Conservation (phyloP, 2,797 vertebrate species). For the Melanotaenia boesemani region DNA sequence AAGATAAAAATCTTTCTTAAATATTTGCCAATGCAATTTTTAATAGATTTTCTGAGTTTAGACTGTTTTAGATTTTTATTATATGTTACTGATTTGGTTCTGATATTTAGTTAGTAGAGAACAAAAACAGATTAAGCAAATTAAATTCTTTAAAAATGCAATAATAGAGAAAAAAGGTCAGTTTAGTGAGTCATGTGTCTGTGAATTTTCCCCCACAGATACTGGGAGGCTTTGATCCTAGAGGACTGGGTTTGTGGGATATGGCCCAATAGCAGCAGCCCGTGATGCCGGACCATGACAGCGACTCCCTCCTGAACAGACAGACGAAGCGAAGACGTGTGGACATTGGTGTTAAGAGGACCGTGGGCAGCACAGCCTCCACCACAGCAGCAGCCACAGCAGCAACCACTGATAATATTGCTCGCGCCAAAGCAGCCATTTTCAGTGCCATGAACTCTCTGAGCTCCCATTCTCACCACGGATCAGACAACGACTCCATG, state of each 20-base stretch:
- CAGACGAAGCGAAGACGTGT: slow-evolving; percentile 99
- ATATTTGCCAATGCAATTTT: slow-evolving; percentile 16
- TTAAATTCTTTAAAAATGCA: slow-evolving; percentile 3
- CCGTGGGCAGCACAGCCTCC: slow-evolving; percentile 94
- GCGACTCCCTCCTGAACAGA: slow-evolving; percentile 99
- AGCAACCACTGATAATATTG: slow-evolving; percentile 93
- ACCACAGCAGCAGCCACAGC: slow-evolving; percentile 78
- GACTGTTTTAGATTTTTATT: slow-evolving; percentile 23
- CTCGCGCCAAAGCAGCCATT: slow-evolving; percentile 89
- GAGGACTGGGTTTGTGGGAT: slow-evolving; percentile 95
- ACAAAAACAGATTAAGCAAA: neutral
- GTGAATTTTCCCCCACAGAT: slow-evolving; percentile 87
- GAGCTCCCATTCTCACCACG: slow-evolving; percentile 88
- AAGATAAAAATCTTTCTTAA: slow-evolving; percentile 44
- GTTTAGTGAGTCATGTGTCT: slow-evolving; percentile 89
- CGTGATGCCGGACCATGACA: slow-evolving; percentile 99
- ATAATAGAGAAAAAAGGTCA: slow-evolving; percentile 23
- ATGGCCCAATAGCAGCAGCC: slow-evolving; percentile 98
- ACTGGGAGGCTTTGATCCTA: slow-evolving; percentile 92
- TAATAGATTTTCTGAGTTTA: slow-evolving; percentile 8
- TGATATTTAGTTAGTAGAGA: slow-evolving; percentile 79
- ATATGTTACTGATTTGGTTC: neutral
- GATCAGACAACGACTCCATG: slow-evolving; percentile 93
- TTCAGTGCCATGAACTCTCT: slow-evolving; percentile 97
- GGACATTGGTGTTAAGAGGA: slow-evolving; percentile 99